phyloP scores from a whole-genome alignment of 2,113 vertebrate genomes.

The Protobothrops mucrosquamatus region DNA sequence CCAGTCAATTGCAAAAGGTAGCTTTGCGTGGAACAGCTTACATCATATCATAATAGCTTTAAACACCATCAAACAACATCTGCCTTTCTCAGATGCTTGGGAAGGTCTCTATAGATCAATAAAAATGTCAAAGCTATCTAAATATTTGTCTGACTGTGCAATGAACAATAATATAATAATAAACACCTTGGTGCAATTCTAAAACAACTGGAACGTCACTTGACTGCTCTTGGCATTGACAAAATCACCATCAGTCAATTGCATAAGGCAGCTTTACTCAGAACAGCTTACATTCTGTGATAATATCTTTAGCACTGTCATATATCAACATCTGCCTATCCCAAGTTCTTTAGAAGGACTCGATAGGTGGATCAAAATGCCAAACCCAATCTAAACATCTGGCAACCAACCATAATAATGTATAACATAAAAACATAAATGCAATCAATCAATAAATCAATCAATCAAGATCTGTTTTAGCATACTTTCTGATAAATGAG shows the following conservation, averaged over 20 bases:
- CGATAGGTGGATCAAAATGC: not conserved
- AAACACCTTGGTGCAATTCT: not conserved
- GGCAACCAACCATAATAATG: not conserved
- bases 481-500: not conserved
- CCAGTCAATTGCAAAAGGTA: not conserved
- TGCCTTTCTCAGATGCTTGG: not conserved
- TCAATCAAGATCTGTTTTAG: not conserved
- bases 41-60: not conserved
- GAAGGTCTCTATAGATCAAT: not conserved
- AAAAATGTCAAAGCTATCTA: not conserved
- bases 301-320: not conserved
- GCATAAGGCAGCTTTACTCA: not conserved
- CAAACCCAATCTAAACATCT: not conserved
- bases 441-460: not conserved
- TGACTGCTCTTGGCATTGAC: not conserved
- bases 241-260: not conserved
- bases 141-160: not conserved
- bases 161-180: not conserved
- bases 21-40: not conserved
- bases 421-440: not conserved
- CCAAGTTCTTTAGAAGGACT: not conserved
- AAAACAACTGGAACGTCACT: not conserved
- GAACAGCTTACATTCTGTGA: not conserved
- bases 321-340: not conserved
- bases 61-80: not conserved